phyloP scores from a whole-genome alignment of 2,113 vertebrate genomes.

The Corvus hawaiiensis region DNA sequence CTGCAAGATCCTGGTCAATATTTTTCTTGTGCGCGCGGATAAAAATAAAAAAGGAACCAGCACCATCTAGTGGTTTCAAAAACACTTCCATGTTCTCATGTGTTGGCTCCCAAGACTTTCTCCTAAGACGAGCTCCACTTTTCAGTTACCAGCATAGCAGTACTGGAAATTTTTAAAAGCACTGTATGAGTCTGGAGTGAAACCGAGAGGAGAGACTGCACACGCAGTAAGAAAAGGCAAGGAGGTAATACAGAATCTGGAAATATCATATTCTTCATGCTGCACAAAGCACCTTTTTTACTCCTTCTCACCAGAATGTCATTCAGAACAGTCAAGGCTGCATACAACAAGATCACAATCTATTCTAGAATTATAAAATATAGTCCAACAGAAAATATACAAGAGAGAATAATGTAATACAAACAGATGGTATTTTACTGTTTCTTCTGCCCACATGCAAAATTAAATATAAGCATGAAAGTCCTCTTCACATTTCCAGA shows the following conservation, averaged over 20 bases:
- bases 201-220: neutral
- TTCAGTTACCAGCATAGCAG: neutral
- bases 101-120: neutral
- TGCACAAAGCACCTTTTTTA: neutral
- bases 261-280: neutral
- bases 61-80: constrained; percentile 70
- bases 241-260: neutral
- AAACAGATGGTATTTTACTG: neutral
- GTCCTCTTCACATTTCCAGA: neutral
- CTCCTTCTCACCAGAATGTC: neutral
- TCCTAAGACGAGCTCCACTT: neutral
- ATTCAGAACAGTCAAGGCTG: neutral
- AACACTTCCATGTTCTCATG: neutral
- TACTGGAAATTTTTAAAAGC: neutral
- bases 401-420: neutral
- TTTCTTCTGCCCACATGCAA: neutral
- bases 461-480: neutral
- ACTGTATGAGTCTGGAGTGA: neutral
- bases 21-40: neutral
- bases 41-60: constrained; percentile 31
- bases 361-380: neutral
- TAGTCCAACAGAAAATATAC: neutral
- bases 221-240: neutral
- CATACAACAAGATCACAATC: neutral
- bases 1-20: neutral